phyloP scores from a whole-genome alignment of 2,888 invertebrate genomes.

The Drosophila meridionalis region DNA sequence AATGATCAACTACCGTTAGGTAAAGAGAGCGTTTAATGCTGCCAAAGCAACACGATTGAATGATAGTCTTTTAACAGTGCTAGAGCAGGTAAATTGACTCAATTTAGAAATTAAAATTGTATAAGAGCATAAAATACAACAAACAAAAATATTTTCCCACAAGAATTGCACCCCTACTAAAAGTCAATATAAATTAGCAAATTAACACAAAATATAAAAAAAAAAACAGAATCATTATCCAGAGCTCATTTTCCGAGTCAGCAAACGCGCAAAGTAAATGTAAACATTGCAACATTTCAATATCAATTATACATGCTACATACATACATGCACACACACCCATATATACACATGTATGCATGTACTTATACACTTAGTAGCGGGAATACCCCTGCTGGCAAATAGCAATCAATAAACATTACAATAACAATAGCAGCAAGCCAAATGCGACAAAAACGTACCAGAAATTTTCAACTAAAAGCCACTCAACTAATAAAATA shows the following conservation, averaged over 20 bases:
- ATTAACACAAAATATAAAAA: slow-evolving; percentile 9
- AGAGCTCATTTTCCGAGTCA: slow-evolving; percentile 4
- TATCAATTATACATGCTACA: slow-evolving; percentile 40
- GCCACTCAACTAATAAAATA: slow-evolving; percentile 72
- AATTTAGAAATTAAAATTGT: neutral
- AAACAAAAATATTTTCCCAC: neutral
- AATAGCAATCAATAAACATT: slow-evolving; percentile 66
- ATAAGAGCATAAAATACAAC: neutral
- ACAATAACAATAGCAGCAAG: slow-evolving; percentile 39
- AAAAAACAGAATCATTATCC: neutral
- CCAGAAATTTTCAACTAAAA: slow-evolving; percentile 58
- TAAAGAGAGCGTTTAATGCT: neutral
- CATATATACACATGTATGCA: neutral
- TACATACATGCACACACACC: neutral
- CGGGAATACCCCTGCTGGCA: slow-evolving; percentile 44
- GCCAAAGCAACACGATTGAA: neutral
- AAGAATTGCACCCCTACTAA: neutral
- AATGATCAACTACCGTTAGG: neutral
- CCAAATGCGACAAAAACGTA: slow-evolving; percentile 39
- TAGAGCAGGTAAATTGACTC: neutral
- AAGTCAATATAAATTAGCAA: slow-evolving; percentile 11
- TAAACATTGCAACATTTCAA: slow-evolving; percentile 33
- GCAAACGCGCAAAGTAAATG: slow-evolving; percentile 23
- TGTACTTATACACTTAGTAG: slow-evolving; percentile 6
- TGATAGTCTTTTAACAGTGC: too few species aligned